These are phyloP conservation scores for Sigmodon hispidus DNA, from an alignment of 2,113 vertebrate genomes.

Conservation along the genomic window DNA sequence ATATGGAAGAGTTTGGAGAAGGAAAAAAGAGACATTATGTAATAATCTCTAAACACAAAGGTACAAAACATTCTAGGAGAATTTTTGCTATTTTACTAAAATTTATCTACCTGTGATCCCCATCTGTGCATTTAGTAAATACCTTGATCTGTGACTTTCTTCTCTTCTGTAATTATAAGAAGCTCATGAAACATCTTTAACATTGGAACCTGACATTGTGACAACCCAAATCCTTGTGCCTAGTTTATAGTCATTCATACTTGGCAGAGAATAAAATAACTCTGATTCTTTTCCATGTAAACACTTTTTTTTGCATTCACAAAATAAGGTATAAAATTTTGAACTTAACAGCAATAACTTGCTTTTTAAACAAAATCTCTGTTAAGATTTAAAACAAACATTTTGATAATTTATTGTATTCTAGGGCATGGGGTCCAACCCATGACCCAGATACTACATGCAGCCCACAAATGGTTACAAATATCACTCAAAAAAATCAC, in stretches of 20 bases:
- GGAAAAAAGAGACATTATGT: background rate
- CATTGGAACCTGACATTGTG: background rate
- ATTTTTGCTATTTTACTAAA: background rate
- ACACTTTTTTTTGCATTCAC: background rate
- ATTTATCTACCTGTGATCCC: background rate
- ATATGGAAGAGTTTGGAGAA: background rate
- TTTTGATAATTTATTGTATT: background rate
- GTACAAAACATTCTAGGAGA: background rate
- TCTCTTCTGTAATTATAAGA: background rate
- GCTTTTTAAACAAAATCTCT: background rate
- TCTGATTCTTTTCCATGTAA: background rate
- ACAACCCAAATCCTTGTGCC: background rate
- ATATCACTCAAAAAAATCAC: background rate
- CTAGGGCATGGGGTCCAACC: background rate
- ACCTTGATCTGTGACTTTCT: background rate
- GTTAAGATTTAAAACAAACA: background rate
- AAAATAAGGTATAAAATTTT: background rate
- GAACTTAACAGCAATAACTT: background rate
- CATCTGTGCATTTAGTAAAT: background rate
- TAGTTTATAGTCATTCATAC: background rate
- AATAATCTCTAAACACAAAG: background rate
- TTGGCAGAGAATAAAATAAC: background rate
- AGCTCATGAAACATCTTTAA: background rate
- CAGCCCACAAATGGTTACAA: background rate
- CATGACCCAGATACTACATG: background rate